Evolutionary conservation across 2,113 vertebrate genomes (phyloP), one percentile per base, ranked within the genome.

Genomic region (Gnathonemus longibarbis): DNA sequence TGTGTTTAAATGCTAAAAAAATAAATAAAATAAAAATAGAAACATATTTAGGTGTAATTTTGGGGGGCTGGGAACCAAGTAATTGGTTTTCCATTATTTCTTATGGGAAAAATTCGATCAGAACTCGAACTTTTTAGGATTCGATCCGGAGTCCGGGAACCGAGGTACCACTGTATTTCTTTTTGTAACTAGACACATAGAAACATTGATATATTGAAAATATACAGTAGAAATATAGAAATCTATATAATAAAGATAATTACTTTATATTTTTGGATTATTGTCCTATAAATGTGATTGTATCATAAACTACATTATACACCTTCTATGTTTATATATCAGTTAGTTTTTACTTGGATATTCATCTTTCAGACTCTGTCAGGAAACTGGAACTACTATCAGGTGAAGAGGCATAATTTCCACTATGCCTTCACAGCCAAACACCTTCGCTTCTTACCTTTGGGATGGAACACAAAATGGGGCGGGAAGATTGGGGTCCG

Each of bases 331-430:
- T 56, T 87, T n/a, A n/a, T 53, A 24, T 31, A 27, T 17, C 8
- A 39, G 19, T 39, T 21, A 88, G 5, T 39, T 88, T 42, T 24
- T 62, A 42, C 21, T 46, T 24, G 24, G 10, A 31, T 53, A 53
- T 39, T 52, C 62, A n/a, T 92, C 83, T 52, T 84, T 15, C 93
- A 99, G 98, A 99, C 98, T 0, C 95, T 99, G 95, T 98, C 99
- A 39, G 98, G 97, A 27, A 99, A 99, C 17, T 96, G 98, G 95
- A 99, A 99, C 6, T 97, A 98, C 92, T 97, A 98, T 0, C 98
- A 97, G 8, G 96, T 99, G 93, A 98, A 97, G 89, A 96, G 97
- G 90, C 99, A 99, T 0, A 96, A 98, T 92, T 96, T 99, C 92
- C 97, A 99, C 92, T 97, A 97, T 89, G 96, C 98, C 88, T 98